Conservation (phyloP, 1,140 invertebrate genomes). For the Zelostemma sp. region DNA sequence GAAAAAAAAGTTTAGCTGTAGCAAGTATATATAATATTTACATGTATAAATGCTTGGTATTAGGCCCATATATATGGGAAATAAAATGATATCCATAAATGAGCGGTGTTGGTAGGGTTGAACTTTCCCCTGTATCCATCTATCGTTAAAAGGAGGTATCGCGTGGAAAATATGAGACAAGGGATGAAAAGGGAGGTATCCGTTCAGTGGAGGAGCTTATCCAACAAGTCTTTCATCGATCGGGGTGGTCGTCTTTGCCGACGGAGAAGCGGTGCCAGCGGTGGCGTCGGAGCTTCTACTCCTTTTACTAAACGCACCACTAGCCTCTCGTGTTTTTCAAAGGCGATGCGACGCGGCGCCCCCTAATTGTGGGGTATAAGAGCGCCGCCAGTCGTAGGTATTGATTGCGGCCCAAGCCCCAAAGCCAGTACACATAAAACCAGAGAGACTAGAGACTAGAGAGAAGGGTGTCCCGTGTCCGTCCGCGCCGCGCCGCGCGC, state of each 20-base stretch:
- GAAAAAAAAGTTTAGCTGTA: too few relatives aligned
- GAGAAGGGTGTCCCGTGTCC: background rate
- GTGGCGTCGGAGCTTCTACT: slow-evolving; percentile 6
- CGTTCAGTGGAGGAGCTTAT: background rate
- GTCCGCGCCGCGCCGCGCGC: too few relatives aligned
- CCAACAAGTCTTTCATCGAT: background rate
- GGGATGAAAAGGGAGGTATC: background rate
- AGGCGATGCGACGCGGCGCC: slow-evolving; percentile 45
- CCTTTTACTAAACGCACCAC: too few relatives aligned
- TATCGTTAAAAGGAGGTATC: background rate
- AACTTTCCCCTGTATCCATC: background rate
- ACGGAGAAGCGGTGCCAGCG: slow-evolving; percentile 18
- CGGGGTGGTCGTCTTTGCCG: slow-evolving; percentile 32
- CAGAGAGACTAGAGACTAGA: too few relatives aligned
- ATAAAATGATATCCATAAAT: too few relatives aligned
- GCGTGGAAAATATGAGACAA: background rate
- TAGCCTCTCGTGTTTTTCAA: slow-evolving; percentile 17
- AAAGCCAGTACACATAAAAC: too few relatives aligned
- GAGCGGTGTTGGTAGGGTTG: too few relatives aligned
- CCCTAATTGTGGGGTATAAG: slow-evolving; percentile 58
- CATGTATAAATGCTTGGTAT: too few relatives aligned
- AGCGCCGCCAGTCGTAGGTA: slow-evolving; percentile 48
- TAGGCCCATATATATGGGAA: too few relatives aligned
- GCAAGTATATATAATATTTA: too few relatives aligned
- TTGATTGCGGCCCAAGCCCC: too few relatives aligned